Evolutionary conservation across 2,113 vertebrate genomes (phyloP), one percentile per base, ranked within the genome.

Genomic region (Pomatostomus ruficeps): DNA sequence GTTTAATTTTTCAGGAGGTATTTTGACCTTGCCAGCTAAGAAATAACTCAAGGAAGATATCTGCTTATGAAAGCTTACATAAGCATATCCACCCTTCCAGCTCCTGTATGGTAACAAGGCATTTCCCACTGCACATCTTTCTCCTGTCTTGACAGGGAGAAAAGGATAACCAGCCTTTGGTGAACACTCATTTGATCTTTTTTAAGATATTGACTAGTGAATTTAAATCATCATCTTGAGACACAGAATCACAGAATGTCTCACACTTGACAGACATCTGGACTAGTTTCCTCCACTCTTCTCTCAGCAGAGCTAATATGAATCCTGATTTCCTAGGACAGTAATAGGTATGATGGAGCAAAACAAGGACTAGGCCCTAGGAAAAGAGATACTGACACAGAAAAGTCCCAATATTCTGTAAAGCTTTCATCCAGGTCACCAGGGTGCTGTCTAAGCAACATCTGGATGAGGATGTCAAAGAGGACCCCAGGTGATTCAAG

Each of bases 1-100:
- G 25, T 86, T 92, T 92, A 92, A 80, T 84, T 95, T 96, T 95
- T 94, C 68, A 94, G 33, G 49, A 88, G 38, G 12, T 77, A 35
- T 92, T 93, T 92, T 86, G 89, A 92, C 86, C 66, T 92, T 92
- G 54, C 22, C 22, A 51, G 31, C 26, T 88, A 63, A 66, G 42
- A 83, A 92, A 66, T 73, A 76, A 52, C 18, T 86, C 6, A 12
- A 85, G 72, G 20, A 83, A 73, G 16, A 29, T 33, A 77, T 3
- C 68, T 76, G 22, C 58, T 91, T 80, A 61, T 35, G n/a, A 84
- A 86, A 84, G 35, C 45, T 80, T 84, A 19, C n/a, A 43, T 46
- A 76, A 85, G 23, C 2, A 1, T 54, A 54, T 5, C 16, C n/a
- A 72, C 10, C 11, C 36, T 79, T 88, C 42, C 31, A 79, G 40